A percentile compares a stretch with the other conserved stretches of the same genome.
Evolutionary conservation across 2,888 invertebrate species (phyloP).

Genomic region (Keiferia lycopersicella): DNA sequence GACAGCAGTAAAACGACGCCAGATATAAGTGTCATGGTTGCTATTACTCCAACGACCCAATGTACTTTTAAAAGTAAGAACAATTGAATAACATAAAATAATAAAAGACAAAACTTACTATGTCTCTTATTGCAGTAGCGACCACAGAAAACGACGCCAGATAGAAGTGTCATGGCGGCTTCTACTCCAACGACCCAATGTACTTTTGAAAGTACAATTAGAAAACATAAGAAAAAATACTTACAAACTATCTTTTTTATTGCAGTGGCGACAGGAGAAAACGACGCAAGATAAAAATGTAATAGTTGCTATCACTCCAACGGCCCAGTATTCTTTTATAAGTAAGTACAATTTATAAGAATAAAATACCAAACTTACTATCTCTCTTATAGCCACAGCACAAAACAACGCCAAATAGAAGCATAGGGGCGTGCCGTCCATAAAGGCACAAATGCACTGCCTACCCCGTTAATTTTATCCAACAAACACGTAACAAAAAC

Average conservation of each 20-base stretch:
- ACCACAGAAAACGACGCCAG: slow-evolving; percentile 87
- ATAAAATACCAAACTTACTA: neutral
- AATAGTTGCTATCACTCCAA: no score
- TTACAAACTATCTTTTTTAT: no score
- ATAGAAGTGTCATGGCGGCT: slow-evolving; percentile 87
- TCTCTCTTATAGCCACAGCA: neutral
- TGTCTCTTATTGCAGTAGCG: slow-evolving; percentile 69
- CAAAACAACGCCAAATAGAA: neutral
- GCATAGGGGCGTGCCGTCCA: no score
- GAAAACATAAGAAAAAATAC: no score
- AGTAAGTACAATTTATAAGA: no score
- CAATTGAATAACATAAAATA: no score
- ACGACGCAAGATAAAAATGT: no score
- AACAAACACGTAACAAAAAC: no score
- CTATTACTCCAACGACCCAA: neutral
- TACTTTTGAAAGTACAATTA: slow-evolving; percentile 86
- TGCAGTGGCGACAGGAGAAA: no score
- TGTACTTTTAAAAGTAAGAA: neutral
- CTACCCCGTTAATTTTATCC: no score
- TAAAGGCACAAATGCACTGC: no score
- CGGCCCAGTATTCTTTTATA: no score
- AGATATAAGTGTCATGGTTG: neutral
- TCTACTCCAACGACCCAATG: slow-evolving; percentile 90
- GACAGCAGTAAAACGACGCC: neutral
- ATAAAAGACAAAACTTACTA: slow-evolving; percentile 47